Percentiles rank a stretch among this genome's conserved stretches.
phyloP scores from a whole-genome alignment of 2,113 vertebrate species.

The Amblyornis subalaris region DNA sequence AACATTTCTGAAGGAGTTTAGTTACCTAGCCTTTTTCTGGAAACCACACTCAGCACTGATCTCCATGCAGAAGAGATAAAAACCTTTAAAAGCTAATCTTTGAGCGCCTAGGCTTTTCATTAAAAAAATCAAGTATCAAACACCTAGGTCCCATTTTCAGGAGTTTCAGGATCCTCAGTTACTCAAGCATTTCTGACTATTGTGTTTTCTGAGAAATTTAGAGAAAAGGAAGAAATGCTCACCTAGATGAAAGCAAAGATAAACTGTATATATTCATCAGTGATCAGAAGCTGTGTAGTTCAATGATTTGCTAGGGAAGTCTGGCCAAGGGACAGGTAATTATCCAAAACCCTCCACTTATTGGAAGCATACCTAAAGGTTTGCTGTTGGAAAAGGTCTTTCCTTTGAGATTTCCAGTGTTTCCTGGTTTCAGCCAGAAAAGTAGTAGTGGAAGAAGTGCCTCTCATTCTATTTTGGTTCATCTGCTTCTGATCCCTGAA shows the following conservation, averaged over 20 bases:
- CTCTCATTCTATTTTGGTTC: neutral
- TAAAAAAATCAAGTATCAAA: neutral
- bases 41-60: neutral
- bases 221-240: neutral
- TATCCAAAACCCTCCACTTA: neutral
- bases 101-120: neutral
- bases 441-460: neutral
- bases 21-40: neutral
- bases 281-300: neutral
- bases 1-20: neutral
- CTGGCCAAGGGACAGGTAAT: neutral
- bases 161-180: fast-evolving
- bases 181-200: neutral
- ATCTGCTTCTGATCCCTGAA: neutral
- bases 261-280: neutral
- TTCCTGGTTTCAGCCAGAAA: neutral
- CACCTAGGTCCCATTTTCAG: neutral
- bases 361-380: neutral
- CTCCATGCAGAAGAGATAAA: neutral
- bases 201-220: neutral
- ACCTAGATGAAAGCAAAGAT: neutral
- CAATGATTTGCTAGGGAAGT: neutral
- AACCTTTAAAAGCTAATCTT: neutral
- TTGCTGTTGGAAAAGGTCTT: neutral
- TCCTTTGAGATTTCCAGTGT: neutral